Evolutionary conservation across 2,797 vertebrate genomes (phyloP).

Genomic region (Sebastes cheni): DNA sequence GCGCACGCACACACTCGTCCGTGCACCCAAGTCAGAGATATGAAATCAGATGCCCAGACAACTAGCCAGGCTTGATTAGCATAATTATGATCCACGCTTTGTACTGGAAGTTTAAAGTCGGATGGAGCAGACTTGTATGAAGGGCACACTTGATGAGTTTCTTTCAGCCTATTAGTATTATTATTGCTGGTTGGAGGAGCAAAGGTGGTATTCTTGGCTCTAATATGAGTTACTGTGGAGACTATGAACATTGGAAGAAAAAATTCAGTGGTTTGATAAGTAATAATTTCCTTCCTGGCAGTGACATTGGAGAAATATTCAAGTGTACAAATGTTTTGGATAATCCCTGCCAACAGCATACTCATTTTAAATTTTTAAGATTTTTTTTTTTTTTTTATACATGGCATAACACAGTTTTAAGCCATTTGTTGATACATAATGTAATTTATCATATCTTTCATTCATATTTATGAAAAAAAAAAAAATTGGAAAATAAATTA

Average conservation of each 20-base stretch:
- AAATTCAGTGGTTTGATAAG: background rate
- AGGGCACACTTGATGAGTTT: conserved; percentile 30
- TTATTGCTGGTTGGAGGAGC: background rate
- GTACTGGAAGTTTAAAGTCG: conserved; percentile 46
- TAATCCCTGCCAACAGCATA: background rate
- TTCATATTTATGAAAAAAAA: conserved; percentile 4
- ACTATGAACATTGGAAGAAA: background rate
- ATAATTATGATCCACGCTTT: conserved; percentile 62
- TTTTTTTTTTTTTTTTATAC: background rate
- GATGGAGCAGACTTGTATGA: conserved; percentile 32
- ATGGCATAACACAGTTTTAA: background rate
- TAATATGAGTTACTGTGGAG: background rate
- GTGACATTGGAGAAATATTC: background rate
- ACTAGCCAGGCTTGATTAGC: conserved; percentile 54
- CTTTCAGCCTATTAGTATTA: conserved; percentile 6
- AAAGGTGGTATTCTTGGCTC: background rate
- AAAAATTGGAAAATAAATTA: background rate
- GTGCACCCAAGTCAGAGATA: conserved; percentile 45
- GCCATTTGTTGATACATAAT: background rate
- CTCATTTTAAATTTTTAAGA: background rate
- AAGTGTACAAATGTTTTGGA: too few species aligned
- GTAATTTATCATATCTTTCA: background rate
- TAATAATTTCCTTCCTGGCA: background rate
- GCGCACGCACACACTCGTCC: background rate
- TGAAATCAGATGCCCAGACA: conserved; percentile 53